Percentiles rank a stretch among this genome's conserved stretches.
These are phyloP conservation scores for Chamaetylas fuelleborni DNA, from an alignment of 2,113 vertebrate species.

Conservation along the genomic window DNA sequence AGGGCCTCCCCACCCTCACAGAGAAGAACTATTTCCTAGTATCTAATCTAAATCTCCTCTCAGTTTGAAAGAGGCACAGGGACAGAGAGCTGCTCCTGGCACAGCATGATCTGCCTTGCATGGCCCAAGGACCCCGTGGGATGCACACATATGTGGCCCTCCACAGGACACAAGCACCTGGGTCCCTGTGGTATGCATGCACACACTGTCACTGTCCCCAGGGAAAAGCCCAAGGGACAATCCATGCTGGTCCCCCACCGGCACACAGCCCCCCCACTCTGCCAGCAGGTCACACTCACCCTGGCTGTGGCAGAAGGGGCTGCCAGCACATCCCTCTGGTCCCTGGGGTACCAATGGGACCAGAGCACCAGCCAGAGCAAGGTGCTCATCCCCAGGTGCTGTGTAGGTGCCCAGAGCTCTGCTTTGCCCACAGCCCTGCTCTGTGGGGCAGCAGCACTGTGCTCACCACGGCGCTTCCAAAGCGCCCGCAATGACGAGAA, in stretches of 20 bases:
- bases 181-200: background rate
- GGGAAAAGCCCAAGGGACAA: background rate
- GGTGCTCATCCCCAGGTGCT: background rate
- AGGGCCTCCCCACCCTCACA: background rate
- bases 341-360: rapidly evolving
- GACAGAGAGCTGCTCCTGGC: background rate
- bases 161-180: background rate
- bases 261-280: rapidly evolving
- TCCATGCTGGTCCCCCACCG: background rate
- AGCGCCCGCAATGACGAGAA: rapidly evolving
- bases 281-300: background rate
- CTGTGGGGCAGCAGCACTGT: rapidly evolving
- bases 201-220: background rate
- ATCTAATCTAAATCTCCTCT: background rate
- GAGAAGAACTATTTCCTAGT: background rate
- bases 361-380: background rate
- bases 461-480: rapidly evolving
- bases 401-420: background rate
- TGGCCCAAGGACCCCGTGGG: background rate
- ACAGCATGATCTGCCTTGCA: rapidly evolving
- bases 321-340: background rate
- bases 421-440: background rate
- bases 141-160: rapidly evolving
- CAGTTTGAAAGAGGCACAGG: background rate
- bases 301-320: background rate